Evolutionary conservation across 92 coral and sea anemone genomes (phyloP), one percentile per base, ranked within the genome.

Genomic region (Bergia puertoricense): DNA sequence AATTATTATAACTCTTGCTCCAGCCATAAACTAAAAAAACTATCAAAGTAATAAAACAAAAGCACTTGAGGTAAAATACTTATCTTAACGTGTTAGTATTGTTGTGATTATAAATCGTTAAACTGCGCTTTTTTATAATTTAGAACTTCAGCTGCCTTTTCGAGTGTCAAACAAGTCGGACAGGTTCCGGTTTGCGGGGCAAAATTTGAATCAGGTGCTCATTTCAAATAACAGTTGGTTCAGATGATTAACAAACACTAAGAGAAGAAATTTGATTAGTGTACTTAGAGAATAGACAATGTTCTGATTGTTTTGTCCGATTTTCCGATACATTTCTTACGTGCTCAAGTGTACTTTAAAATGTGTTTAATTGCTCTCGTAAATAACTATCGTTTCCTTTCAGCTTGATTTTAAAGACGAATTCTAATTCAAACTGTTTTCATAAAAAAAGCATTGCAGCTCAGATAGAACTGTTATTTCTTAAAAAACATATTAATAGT

Each of bases 341-440:
- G 8, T 38, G 48, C 44, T 38, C 23, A 10, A 57, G 36, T 80
- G 50, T 23, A 56, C 85, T 80, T 57, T 22, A 10, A 36, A 18
- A 80, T 54, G 73, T 80, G 71, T 80, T 51, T 57, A 80, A 80
- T 54, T 80, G 30, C 11, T 80, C 45, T 37, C 20, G 71, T 6
- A 80, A 80, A n/a, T 15, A 44, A 15, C 69, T 5, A 11, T 50
- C 41, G 10, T 80, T 80, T 56, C 72, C 42, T 41, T 80, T 38
- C n/a, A 13, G 56, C n/a, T 16, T 76, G 30, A 43, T 76, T 40
- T 75, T 76, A 22, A 39, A 4, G 30, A 40, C 8, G 79, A 40
- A 76, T 10, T 76, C 8, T 15, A 76, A 42, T 40, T 76, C 8
- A 74, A 74, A 41, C 42, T 73, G 44, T 37, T 73, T 36, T 16